Percentiles rank a stretch among this genome's conserved stretches.
phyloP scores from a whole-genome alignment of 1,140 invertebrate genomes.

The Harpegnathos saltator region DNA sequence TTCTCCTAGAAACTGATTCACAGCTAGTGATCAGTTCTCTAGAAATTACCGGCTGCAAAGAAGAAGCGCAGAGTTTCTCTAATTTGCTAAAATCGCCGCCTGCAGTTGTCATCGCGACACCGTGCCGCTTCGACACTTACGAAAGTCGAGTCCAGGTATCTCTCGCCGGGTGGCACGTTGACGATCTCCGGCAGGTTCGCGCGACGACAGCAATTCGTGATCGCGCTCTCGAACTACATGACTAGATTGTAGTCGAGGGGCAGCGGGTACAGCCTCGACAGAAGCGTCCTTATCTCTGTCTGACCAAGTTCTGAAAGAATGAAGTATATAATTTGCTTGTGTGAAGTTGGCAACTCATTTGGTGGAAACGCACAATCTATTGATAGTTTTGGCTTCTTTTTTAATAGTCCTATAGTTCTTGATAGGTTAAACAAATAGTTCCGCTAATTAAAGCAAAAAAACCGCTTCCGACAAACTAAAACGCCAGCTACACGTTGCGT shows the following conservation, averaged over 20 bases:
- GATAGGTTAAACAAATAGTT: no score
- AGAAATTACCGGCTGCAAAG: conserved; percentile 88
- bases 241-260: conserved; percentile 90
- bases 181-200: conserved; percentile 75
- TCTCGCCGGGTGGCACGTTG: conserved; percentile 87
- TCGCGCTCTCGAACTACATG: conserved; percentile 88
- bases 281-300: conserved; percentile 91
- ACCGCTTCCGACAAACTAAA: no score
- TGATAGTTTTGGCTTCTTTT: no score
- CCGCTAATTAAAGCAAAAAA: no score
- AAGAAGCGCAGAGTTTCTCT: background rate
- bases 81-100: no score
- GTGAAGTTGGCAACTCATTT: no score
- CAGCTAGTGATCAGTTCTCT: conserved; percentile 88
- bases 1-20: conserved; percentile 81
- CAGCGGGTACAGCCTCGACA: conserved; percentile 90
- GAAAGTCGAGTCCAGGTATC: conserved; percentile 92
- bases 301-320: conserved; percentile 90
- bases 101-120: no score
- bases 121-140: conserved; percentile 86
- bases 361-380: no score
- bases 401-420: no score
- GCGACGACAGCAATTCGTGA: conserved; percentile 89
- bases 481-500: no score
- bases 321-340: background rate